Base-by-base conservation (phyloP, 2,797 vertebrate species). In the Rallus crepitans region DNA sequence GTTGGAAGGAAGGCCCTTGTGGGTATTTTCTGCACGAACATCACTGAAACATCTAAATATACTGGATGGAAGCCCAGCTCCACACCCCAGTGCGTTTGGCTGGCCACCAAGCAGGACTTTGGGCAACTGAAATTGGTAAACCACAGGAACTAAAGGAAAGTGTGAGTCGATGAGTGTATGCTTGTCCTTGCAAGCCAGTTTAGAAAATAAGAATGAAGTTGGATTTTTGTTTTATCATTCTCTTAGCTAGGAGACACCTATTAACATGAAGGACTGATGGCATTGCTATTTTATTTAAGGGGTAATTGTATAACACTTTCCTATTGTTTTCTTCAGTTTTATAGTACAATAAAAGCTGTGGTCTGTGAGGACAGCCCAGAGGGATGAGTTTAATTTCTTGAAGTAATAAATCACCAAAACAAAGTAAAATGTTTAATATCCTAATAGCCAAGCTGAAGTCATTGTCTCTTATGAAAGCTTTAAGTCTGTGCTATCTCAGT, bases 21-120 rank as follows among this genome's bases (percentile, higher is more conserved):
- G 91, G 91, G 53, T 57, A 30, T 90, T 90, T 85, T 69, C 57
- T 96, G 40, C 69, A 31, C 39, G 66, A 82, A 57, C 65, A 79
- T 90, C 61, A 19, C 39, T 81, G 70, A 71, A 82, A 63, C 35
- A 31, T 92, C 56, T 70, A 7, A 77, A 59, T 68, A 53, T 45
- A 27, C 84, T 96, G 87, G 79, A n/a, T 2, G 8, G 64, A 71
- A 87, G 82, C 91, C 93, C 64, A 80, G 87, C 45, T 85, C 75
- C 91, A 70, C 91, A 45, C 78, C 91, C 75, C 9, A 16, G 60
- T 70, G 64, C 87, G 11, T 73, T 95, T 96, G 93, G 89, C 91
- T 73, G 79, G 42, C 75, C 52, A 85, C 87, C 95, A 80, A n/a
- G 64, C 52, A 40, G 56, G 21, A 3, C 84, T 82, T 82, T 12